Percentiles rank a stretch among this genome's conserved stretches.
These are phyloP conservation scores for Oryzias woworae DNA, from an alignment of 2,113 vertebrate species.

Conservation along the genomic window DNA sequence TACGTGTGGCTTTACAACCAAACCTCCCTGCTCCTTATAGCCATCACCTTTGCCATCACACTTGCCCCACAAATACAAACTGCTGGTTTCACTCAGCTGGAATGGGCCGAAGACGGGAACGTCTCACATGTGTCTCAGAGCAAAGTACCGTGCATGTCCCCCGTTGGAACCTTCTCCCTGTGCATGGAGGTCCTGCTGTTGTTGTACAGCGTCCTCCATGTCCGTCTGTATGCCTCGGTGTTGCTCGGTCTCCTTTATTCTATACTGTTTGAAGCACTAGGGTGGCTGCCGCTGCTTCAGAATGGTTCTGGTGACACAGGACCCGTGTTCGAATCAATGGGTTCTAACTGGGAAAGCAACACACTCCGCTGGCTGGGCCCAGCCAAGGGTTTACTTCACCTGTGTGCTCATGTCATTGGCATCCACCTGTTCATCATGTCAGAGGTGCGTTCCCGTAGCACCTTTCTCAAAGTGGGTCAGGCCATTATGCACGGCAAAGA, in stretches of 20 bases:
- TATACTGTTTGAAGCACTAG: slow-evolving; percentile 89
- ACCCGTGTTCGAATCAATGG: background rate
- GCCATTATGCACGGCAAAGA: slow-evolving; percentile 99
- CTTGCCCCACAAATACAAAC: slow-evolving; percentile 88
- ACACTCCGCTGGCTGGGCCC: slow-evolving; percentile 83
- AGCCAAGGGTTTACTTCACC: slow-evolving; percentile 88
- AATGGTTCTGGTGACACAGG: slow-evolving; percentile 36
- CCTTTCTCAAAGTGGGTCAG: slow-evolving; percentile 97
- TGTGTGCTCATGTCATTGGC: slow-evolving; percentile 92
- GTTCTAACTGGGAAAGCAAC: slow-evolving; percentile 36
- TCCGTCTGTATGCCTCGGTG: slow-evolving; percentile 91
- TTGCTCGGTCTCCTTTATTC: slow-evolving; percentile 90
- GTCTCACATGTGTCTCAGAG: slow-evolving; percentile 15
- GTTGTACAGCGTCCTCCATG: slow-evolving; percentile 94
- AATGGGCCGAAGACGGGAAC: slow-evolving; percentile 71
- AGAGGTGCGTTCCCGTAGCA: slow-evolving; percentile 94
- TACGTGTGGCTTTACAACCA: slow-evolving; percentile 88
- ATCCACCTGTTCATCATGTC: slow-evolving; percentile 97
- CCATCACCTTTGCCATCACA: slow-evolving; percentile 87
- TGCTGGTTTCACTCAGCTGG: slow-evolving; percentile 62
- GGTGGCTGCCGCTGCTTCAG: slow-evolving; percentile 82
- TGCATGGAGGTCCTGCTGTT: slow-evolving; percentile 93
- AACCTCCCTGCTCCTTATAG: slow-evolving; percentile 85
- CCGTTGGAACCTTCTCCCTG: slow-evolving; percentile 94
- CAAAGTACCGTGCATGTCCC: slow-evolving; percentile 83